Percentiles rank a stretch among this genome's conserved stretches.
Evolutionary conservation across 1,140 invertebrate species (phyloP).

Genomic region (Drosophila bocqueti): DNA sequence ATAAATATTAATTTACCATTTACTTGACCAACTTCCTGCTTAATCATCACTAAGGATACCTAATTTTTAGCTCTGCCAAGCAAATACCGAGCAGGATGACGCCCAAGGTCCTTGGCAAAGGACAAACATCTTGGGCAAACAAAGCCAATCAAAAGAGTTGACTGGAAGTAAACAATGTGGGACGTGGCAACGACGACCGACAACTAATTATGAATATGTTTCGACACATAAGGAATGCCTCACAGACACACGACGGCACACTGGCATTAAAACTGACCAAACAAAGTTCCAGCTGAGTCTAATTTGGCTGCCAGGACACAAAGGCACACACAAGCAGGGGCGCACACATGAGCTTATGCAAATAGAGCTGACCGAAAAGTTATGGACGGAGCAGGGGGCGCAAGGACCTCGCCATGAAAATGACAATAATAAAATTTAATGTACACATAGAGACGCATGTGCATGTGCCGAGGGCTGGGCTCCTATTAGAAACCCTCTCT

Average conservation of each 20-base stretch:
- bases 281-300: conserved; percentile 76
- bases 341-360: conserved; percentile 56
- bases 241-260: conserved; percentile 44
- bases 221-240: conserved; percentile 63
- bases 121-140: conserved; percentile 40
- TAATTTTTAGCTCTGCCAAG: neutral
- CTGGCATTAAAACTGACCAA: conserved; percentile 81
- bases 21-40: neutral
- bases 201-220: conserved; percentile 82
- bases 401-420: conserved; percentile 68
- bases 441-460: conserved; percentile 71
- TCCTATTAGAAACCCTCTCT: conserved; percentile 5
- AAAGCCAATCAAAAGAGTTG: conserved; percentile 43
- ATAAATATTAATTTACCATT: neutral
- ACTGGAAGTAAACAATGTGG: conserved; percentile 17
- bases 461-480: conserved; percentile 31
- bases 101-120: conserved; percentile 8
- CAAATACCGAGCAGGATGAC: neutral
- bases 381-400: conserved; percentile 29
- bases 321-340: conserved; percentile 7
- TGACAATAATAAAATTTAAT: conserved; percentile 84
- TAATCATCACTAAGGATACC: neutral
- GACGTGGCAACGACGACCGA: conserved; percentile 14
- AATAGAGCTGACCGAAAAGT: conserved; percentile 71
- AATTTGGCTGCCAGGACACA: conserved; percentile 64